These are phyloP conservation scores for Scarus forsteni DNA, from an alignment of 2,797 vertebrate genomes.

Conservation along the genomic window DNA sequence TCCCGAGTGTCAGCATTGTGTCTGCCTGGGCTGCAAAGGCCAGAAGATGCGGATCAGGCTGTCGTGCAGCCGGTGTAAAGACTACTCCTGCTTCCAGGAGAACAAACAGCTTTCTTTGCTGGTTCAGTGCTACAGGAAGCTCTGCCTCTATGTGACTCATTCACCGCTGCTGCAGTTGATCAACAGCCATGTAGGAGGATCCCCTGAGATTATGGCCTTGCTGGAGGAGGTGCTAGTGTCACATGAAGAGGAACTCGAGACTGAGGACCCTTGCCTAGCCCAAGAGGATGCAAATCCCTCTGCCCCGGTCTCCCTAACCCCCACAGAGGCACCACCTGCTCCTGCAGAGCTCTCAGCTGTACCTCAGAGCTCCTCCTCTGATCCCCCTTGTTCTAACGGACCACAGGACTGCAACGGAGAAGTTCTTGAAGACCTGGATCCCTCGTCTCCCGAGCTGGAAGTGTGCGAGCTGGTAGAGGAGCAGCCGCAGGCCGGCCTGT, in stretches of 20 bases:
- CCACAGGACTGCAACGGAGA: conserved; percentile 92
- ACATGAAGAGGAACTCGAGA: conserved; percentile 75
- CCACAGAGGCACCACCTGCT: conserved; percentile 91
- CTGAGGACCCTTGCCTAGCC: conserved; percentile 62
- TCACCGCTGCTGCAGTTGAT: conserved; percentile 91
- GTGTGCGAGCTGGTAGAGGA: conserved; percentile 89
- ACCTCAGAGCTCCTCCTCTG: conserved; percentile 82
- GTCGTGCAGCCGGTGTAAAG: conserved; percentile 95
- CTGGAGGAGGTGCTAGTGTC: conserved; percentile 91
- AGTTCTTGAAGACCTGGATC: conserved; percentile 86
- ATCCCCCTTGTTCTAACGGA: conserved; percentile 85
- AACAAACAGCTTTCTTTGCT: conserved; percentile 95
- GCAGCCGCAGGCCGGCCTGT: conserved; percentile 71
- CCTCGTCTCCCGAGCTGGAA: conserved; percentile 82
- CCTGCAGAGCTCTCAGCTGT: conserved; percentile 85
- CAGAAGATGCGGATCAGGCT: conserved; percentile 96
- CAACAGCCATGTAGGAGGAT: conserved; percentile 89
- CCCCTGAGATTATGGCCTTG: conserved; percentile 91
- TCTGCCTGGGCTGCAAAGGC: conserved; percentile 95
- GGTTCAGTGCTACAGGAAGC: conserved; percentile 95
- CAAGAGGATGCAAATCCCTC: conserved; percentile 62
- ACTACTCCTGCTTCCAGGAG: conserved; percentile 95
- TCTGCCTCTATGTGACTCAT: conserved; percentile 94
- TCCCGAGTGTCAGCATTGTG: conserved; percentile 95
- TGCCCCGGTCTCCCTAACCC: conserved; percentile 84